A percentile compares a stretch with the other conserved stretches of the same genome.
Conservation (phyloP, 2,113 vertebrate genomes). For the Eleginops maclovinus region DNA sequence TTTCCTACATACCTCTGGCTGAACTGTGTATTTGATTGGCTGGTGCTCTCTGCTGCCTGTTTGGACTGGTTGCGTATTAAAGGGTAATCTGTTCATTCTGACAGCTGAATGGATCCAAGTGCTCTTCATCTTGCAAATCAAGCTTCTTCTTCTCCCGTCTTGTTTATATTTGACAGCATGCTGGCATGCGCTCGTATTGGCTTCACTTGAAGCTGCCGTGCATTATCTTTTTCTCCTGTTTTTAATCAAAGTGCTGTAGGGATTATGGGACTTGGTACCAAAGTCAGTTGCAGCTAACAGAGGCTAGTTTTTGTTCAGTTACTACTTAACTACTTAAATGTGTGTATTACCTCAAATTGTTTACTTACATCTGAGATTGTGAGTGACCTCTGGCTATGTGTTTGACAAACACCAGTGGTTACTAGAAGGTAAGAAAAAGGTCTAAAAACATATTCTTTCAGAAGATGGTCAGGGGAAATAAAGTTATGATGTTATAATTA, state of each 20-base stretch:
- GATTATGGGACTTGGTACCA: background rate
- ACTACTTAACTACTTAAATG: background rate
- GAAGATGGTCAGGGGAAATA: background rate
- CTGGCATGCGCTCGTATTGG: conserved; percentile 64
- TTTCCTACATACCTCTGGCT: background rate
- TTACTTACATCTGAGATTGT: background rate
- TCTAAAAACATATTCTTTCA: background rate
- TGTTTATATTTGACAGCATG: conserved; percentile 52
- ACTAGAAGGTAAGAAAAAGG: background rate
- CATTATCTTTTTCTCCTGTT: conserved; percentile 50
- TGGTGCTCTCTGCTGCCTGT: background rate
- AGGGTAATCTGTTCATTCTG: conserved; percentile 13
- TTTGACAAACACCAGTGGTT: background rate
- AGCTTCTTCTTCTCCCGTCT: conserved; percentile 17
- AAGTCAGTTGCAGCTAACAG: conserved; percentile 30
- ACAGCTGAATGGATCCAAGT: conserved; percentile 50
- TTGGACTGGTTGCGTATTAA: conserved; percentile 5
- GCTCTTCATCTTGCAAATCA: conserved; percentile 59
- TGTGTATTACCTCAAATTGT: conserved; percentile 7
- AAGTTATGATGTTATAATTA: background rate
- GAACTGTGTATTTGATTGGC: conserved; percentile 36
- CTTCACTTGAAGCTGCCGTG: conserved; percentile 66
- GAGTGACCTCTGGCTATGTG: background rate
- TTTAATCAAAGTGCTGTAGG: conserved; percentile 55
- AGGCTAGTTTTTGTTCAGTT: conserved; percentile 8